Conservation (phyloP, 2,888 invertebrate genomes). For the Cremastobaeus sp. region DNA sequence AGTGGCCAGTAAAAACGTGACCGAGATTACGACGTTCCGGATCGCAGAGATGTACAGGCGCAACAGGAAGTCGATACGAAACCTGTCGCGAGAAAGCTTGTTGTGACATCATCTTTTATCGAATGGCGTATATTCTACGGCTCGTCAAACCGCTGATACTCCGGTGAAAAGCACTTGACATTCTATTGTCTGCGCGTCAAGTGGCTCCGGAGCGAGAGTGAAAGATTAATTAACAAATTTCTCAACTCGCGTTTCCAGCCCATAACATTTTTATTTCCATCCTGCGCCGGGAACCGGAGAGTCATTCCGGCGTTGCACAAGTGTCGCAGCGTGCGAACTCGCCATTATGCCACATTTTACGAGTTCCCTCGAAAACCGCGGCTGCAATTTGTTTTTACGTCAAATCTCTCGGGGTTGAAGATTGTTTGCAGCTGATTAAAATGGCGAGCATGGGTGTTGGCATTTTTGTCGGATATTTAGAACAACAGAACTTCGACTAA, state of each 20-base stretch:
- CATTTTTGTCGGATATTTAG: conserved; percentile 14
- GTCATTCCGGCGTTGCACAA: conserved; percentile 6
- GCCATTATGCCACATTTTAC: too few relatives aligned
- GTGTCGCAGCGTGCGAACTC: neutral
- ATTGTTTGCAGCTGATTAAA: conserved; percentile 8
- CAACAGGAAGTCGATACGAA: conserved; percentile 70
- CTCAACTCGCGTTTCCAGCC: too few relatives aligned
- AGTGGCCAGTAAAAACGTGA: conserved; percentile 18
- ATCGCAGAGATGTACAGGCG: conserved; percentile 68
- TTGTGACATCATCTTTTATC: conserved; percentile 36
- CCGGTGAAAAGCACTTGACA: conserved; percentile 17
- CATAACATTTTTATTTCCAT: conserved; percentile 2
- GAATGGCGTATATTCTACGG: conserved; percentile 33
- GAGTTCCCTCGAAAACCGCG: too few relatives aligned
- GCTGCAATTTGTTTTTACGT: too few relatives aligned
- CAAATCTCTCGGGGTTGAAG: too few relatives aligned
- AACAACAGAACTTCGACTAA: conserved; percentile 14
- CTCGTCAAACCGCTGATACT: conserved; percentile 25
- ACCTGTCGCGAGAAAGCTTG: conserved; percentile 36
- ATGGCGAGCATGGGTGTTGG: too few relatives aligned
- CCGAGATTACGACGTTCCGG: conserved; percentile 66
- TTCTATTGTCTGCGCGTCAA: conserved; percentile 25
- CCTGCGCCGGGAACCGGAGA: too few relatives aligned
- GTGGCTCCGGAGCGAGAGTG: neutral
- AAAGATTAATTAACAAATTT: conserved; percentile 7